Evolutionary conservation across 2,797 vertebrate genomes (phyloP), one percentile per base, ranked within the genome.

Genomic region (Malurus splendens): DNA sequence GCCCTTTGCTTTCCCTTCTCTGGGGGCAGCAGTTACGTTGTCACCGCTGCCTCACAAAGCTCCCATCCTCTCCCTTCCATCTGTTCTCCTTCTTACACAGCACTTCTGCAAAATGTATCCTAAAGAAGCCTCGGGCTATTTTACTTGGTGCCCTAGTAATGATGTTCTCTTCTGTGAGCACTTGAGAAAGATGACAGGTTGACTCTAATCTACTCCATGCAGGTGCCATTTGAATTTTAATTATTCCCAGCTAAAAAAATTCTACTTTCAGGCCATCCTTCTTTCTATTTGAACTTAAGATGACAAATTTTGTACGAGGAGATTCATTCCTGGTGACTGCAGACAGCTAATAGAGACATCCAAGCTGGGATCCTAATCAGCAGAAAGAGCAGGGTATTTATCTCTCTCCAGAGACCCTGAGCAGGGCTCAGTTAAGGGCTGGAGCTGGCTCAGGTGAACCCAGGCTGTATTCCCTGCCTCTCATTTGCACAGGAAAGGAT

Each of bases 141-240:
- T 83, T 48, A 72, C 51, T 75, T 45, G n/a, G 51, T 90, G 70
- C 48, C 70, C 91, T 72, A 16, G 82, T 83, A 93, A 93, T 56
- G 66, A 90, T 86, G 85, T 66, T 90, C 85, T 90, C 70, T 81
- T 85, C 48, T 55, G 56, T 57, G 67, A 92, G 82, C 44, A 30
- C 51, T 61, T 73, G 62, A 77, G 72, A 83, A 93, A 86, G 90
- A 86, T 90, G 90, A 90, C 85, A 94, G 73, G 87, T 78, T 89
- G 73, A 81, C 66, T 90, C 70, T 90, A 87, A 90, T 78, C 66
- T 82, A 44, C 62, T 86, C 55, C 41, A 59, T 30, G 33, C 55
- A 89, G 80, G 39, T 86, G 33, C 38, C 19, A 86, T 68, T 61
- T 87, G 89, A 85, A 94, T 92, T 79, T 86, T 90, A 94, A 94